Percentiles rank a stretch among this genome's conserved stretches.
Conservation (phyloP, 2,113 vertebrate genomes). For the Cheilinus undulatus region DNA sequence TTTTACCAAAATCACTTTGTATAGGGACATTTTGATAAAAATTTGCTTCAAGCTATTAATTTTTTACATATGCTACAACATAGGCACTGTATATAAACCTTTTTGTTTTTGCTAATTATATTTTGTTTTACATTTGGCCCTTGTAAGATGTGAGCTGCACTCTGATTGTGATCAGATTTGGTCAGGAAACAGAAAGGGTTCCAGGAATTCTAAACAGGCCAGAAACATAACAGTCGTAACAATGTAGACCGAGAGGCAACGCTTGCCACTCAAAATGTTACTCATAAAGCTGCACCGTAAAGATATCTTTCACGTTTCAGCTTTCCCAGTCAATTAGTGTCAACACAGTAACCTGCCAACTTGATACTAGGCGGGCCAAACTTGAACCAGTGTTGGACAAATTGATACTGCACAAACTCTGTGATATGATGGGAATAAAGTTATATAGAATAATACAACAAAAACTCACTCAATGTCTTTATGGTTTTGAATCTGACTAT, state of each 20-base stretch:
- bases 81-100: neutral
- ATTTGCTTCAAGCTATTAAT: too few relatives aligned
- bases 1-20: neutral
- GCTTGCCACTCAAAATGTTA: slow-evolving; percentile 10
- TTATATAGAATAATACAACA: too few relatives aligned
- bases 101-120: slow-evolving; percentile 20
- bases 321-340: slow-evolving; percentile 19
- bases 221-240: slow-evolving; percentile 57
- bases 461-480: too few relatives aligned
- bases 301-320: slow-evolving; percentile 5
- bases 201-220: slow-evolving; percentile 70
- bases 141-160: slow-evolving; percentile 15
- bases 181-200: slow-evolving; percentile 60
- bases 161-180: slow-evolving; percentile 54
- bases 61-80: neutral
- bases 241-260: slow-evolving; percentile 34
- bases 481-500: too few relatives aligned
- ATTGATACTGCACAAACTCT: too few relatives aligned
- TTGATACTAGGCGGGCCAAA: neutral
- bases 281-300: neutral
- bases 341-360: neutral
- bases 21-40: too few relatives aligned
- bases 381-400: neutral
- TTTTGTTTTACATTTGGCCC: slow-evolving; percentile 44
- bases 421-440: too few relatives aligned